Evolutionary conservation across 2,888 invertebrate species (phyloP).

Genomic region (Notocelia uddmanniana): DNA sequence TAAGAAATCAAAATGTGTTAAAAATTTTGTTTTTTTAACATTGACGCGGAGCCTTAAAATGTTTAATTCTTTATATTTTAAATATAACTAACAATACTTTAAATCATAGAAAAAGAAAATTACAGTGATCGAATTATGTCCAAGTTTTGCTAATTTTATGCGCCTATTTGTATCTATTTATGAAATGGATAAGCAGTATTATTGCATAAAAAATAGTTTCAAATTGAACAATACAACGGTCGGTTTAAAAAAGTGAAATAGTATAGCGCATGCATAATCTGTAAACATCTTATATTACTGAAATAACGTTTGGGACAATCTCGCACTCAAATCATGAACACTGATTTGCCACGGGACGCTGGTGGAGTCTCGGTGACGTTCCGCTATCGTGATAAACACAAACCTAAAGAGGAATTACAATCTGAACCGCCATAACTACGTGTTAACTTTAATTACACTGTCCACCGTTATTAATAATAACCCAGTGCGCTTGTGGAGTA

Average conservation of each 20-base stretch:
- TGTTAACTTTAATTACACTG: constrained; percentile 70
- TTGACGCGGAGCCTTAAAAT: no score
- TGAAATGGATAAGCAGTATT: not conserved
- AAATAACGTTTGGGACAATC: not conserved
- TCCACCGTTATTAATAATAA: constrained; percentile 65
- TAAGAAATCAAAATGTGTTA: no score
- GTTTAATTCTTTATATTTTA: no score
- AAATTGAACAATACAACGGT: not conserved
- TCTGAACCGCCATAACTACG: constrained; percentile 65
- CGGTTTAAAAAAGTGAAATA: not conserved
- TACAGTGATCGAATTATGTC: no score
- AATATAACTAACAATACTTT: no score
- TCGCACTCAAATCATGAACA: not conserved
- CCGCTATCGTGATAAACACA: constrained; percentile 53
- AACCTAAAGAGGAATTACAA: constrained; percentile 77
- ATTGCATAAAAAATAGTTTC: not conserved
- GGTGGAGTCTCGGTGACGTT: constrained; percentile 51
- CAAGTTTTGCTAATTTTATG: no score
- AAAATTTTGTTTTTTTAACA: no score
- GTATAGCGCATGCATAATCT: no score
- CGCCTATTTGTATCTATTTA: not conserved
- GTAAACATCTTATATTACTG: not conserved
- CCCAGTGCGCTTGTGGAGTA: constrained; percentile 46
- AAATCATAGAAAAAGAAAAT: no score
- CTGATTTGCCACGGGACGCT: constrained; percentile 46